phyloP scores from a whole-genome alignment of 2,113 vertebrate genomes.

The Phalacrocorax carbo region DNA sequence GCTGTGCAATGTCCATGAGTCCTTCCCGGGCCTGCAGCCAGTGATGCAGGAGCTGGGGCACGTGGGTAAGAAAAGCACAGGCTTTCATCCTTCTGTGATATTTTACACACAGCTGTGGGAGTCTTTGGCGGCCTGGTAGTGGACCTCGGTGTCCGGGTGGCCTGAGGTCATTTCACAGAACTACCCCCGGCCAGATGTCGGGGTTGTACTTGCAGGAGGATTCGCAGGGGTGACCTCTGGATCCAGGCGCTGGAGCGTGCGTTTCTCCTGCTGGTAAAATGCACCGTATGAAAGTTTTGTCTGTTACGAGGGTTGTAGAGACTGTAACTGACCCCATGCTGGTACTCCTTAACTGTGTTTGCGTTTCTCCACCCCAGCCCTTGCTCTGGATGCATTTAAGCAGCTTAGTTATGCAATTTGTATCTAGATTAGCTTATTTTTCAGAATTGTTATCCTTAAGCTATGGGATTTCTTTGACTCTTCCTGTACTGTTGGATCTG shows the following conservation, averaged over 20 bases:
- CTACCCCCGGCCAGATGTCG: not conserved
- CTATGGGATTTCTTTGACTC: not conserved
- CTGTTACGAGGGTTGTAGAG: accelerated
- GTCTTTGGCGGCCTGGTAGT: not conserved
- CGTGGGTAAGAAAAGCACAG: conserved; percentile 57
- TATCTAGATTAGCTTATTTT: not conserved
- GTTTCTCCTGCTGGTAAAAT: not conserved
- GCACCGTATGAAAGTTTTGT: not conserved
- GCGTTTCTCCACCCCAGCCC: not conserved
- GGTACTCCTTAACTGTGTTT: not conserved
- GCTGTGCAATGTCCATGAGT: conserved; percentile 52
- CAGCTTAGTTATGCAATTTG: not conserved
- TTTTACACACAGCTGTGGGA: not conserved
- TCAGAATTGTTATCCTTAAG: not conserved
- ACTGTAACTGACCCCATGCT: not conserved
- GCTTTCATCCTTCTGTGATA: not conserved
- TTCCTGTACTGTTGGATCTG: not conserved
- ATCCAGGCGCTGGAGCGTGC: not conserved
- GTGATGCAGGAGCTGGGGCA: conserved; percentile 67
- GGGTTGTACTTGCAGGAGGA: not conserved
- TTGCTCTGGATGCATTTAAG: not conserved
- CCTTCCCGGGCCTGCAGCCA: conserved; percentile 63
- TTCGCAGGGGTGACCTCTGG: not conserved
- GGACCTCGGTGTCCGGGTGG: not conserved
- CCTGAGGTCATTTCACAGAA: not conserved